Evolutionary conservation across 1,140 invertebrate genomes (phyloP), one percentile per base, ranked within the genome.

Genomic region (Choristoneura fumiferana): DNA sequence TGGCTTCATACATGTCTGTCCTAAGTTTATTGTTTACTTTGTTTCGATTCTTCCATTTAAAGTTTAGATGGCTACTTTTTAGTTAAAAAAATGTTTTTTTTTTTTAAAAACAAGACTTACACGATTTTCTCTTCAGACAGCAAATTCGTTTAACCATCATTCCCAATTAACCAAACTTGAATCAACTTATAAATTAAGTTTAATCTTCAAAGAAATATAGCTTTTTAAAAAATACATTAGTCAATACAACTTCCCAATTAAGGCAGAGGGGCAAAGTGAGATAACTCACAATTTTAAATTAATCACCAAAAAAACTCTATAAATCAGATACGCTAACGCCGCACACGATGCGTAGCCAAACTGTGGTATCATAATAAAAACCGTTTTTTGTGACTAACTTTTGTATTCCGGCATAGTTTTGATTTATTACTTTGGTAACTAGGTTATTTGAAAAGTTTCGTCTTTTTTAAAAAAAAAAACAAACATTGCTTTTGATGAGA

Each of bases 271-370:
- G 36, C 61, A 56, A 57, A 36, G 53, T 57, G 38, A 73, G 75
- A 82, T 80, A 76, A 71, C 63, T 59, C 52, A 72, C 75, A 76
- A 80, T 80, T 82, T 73, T 69, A 78, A 78, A 82, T 78, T 79
- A 77, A 73, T 71, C 73, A 75, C 68, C 65, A 76, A 71, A 79
- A 70, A 67, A 65, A 29, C 29, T 59, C 49, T 63, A 82, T 82
- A 82, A 80, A 82, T 82, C 80, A 80, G 71, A 71, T 71, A 70
- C 66, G 49, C 33, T 8, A 18, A 15, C 15, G 33, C 33, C 53
- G 33, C 35, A 10, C 53, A 37, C 35, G 53, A 54, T 3, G 35
- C 17, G 15, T 29, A 6, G 22, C 9, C 8, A 36, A 54, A 35
- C 12, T 54, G 53, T 36, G 53, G 33, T 54, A 54, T 37, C 33